These are phyloP conservation scores for Hybognathus amarus DNA, from an alignment of 2,797 vertebrate genomes.

Conservation along the genomic window DNA sequence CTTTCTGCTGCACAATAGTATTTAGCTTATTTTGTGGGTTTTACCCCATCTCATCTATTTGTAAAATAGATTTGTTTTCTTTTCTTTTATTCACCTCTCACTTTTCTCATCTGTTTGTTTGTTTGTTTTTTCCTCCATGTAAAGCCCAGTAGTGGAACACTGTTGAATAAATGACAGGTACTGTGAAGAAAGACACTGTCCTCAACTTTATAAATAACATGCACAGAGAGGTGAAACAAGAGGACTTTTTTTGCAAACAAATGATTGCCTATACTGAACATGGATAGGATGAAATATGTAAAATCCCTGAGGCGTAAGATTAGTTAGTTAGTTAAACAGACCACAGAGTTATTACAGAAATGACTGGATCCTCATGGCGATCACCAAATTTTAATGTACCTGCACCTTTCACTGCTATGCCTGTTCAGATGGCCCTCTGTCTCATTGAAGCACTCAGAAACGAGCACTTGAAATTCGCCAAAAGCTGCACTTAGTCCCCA, in stretches of 20 bases:
- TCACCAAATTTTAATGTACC: not conserved
- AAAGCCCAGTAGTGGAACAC: not conserved
- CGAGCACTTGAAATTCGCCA: not conserved
- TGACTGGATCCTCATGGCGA: not conserved
- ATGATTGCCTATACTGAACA: not conserved
- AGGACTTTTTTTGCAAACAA: not conserved
- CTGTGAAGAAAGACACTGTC: not conserved
- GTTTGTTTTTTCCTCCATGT: not conserved
- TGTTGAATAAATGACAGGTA: not conserved
- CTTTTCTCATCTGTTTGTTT: not conserved
- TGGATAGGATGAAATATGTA: not conserved
- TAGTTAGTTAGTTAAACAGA: not conserved
- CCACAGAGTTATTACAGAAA: not conserved
- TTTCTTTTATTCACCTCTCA: not conserved
- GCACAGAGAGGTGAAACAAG: not conserved
- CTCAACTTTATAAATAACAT: not conserved
- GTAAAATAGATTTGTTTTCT: not conserved
- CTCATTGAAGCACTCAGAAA: constrained; percentile 21
- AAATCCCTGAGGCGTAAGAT: not conserved
- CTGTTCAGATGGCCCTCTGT: not conserved
- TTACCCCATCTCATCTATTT: not conserved
- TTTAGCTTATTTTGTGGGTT: not conserved
- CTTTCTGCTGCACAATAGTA: not conserved
- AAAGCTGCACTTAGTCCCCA: constrained; percentile 25
- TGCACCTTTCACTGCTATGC: not conserved